A percentile compares a stretch with the other conserved stretches of the same genome.
phyloP scores from a whole-genome alignment of 2,797 vertebrate species.

The Thamnophis elegans region DNA sequence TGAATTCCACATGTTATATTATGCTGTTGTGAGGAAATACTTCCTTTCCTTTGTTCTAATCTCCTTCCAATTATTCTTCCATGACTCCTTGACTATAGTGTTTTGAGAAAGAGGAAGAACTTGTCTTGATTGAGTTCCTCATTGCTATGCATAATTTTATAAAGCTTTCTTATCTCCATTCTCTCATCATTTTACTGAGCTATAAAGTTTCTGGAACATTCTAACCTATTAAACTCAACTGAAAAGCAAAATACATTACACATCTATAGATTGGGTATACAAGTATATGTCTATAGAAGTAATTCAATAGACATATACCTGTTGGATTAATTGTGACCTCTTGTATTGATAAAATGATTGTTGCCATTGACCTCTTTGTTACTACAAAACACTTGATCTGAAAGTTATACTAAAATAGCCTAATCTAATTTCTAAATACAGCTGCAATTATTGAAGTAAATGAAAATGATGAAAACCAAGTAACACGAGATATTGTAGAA shows the following conservation, averaged over 20 bases:
- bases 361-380: constrained; percentile 8
- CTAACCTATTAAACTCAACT: background rate
- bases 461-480: constrained; percentile 81
- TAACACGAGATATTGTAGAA: constrained; percentile 81
- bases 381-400: constrained; percentile 14
- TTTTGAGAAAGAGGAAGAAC: background rate
- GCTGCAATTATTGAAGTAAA: constrained; percentile 80
- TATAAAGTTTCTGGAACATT: background rate
- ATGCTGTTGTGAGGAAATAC: background rate
- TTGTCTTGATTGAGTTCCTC: background rate
- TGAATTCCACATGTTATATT: background rate
- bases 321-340: background rate
- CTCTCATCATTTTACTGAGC: background rate
- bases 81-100: background rate
- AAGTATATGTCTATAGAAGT: background rate
- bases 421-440: constrained; percentile 71
- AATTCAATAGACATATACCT: background rate
- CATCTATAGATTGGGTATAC: background rate
- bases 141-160: background rate
- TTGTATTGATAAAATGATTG: background rate
- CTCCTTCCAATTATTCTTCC: background rate
- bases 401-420: constrained; percentile 50
- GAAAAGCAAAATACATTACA: background rate
- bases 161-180: background rate
- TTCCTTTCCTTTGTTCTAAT: background rate